These are phyloP conservation scores for Natrix natrix DNA, from an alignment of 2,797 vertebrate genomes.

Conservation along the genomic window DNA sequence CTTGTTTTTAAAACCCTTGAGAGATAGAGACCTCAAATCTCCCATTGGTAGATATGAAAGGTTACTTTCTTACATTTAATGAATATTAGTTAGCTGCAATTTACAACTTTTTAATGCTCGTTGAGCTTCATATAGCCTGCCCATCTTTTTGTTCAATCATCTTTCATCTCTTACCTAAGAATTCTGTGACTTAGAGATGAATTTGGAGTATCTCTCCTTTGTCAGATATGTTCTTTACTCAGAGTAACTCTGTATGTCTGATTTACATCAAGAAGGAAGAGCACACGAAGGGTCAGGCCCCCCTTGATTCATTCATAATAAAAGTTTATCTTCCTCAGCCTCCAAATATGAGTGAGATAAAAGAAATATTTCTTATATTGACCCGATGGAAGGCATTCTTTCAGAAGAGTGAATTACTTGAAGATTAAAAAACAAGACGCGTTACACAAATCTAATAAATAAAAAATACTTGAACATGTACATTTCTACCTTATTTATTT, in stretches of 20 bases:
- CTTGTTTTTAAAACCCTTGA: neutral
- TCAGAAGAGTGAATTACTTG: neutral
- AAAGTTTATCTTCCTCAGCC: neutral
- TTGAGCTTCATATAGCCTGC: neutral
- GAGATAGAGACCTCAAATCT: neutral
- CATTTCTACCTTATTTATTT: slow-evolving; percentile 2
- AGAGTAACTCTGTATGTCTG: neutral
- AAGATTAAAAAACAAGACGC: neutral
- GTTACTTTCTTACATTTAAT: neutral
- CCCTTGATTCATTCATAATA: neutral
- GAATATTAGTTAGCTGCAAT: neutral
- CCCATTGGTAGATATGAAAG: neutral
- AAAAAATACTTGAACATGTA: neutral
- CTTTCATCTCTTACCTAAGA: neutral
- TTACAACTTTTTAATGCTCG: neutral
- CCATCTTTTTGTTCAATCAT: neutral
- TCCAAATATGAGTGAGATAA: neutral
- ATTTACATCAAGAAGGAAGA: neutral
- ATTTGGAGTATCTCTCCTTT: neutral
- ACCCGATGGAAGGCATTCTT: neutral
- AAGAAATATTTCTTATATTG: neutral
- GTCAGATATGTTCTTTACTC: neutral
- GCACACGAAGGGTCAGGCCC: neutral
- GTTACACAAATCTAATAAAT: neutral
- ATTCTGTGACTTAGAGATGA: neutral